Percentiles rank a stretch among this genome's conserved stretches.
phyloP scores from a whole-genome alignment of 2,888 invertebrate genomes.

The Rhimphoctona megacephalus region DNA sequence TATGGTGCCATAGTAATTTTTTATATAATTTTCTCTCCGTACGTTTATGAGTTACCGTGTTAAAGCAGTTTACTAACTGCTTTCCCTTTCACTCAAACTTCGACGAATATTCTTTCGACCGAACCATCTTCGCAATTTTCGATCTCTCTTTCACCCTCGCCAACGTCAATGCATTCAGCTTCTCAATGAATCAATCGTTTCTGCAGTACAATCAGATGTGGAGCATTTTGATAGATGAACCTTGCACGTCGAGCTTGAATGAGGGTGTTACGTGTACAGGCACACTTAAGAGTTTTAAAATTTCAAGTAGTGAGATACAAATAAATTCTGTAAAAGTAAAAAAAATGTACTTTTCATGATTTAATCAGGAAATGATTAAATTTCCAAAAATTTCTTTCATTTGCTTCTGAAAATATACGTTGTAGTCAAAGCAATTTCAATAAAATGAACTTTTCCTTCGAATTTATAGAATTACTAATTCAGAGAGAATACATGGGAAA shows the following conservation, averaged over 20 bases:
- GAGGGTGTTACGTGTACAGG: neutral
- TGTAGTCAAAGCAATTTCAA: neutral
- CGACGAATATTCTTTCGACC: neutral
- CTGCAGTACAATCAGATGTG: neutral
- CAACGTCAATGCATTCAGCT: neutral
- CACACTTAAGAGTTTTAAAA: neutral
- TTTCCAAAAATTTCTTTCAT: neutral
- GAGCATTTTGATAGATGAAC: constrained; percentile 14
- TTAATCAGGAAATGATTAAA: neutral
- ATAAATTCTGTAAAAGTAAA: neutral
- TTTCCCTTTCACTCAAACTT: neutral
- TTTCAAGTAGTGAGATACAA: neutral
- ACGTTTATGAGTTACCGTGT: neutral
- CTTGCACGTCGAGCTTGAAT: neutral
- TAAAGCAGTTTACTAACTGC: neutral
- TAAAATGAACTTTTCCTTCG: neutral
- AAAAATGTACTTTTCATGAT: neutral
- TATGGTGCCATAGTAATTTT: too few species aligned
- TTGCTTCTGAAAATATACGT: neutral
- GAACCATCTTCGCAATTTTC: neutral
- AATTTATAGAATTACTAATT: neutral
- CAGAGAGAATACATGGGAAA: neutral
- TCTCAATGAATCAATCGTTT: neutral
- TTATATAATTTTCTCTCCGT: too few species aligned
- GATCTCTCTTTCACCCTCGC: neutral